Base-by-base conservation (phyloP, 2,797 vertebrate genomes). In the Halcyon smyrnensis region DNA sequence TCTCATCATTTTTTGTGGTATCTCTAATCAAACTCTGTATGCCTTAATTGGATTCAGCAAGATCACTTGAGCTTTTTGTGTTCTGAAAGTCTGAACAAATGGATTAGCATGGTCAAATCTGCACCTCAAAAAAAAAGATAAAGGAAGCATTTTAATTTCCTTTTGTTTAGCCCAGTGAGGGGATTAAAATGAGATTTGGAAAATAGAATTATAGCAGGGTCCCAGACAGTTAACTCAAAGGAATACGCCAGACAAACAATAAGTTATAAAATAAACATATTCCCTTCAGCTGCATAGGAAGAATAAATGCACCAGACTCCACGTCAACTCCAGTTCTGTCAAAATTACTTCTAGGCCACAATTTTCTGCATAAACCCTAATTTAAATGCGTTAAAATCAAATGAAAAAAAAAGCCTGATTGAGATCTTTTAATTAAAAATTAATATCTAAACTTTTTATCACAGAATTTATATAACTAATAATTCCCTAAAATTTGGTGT, bases 1-100 rank as follows among this genome's bases (percentile, higher is more conserved):
- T 62, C 20, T 21, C 54, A 30, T 41, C 2, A 30, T 48, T 70
- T 46, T 7, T 67, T 80, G 15, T 30, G 56, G 1, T 88, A 78
- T 27, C 85, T 84, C 53, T 64, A 73, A 93, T 78, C 67, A 39
- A 18, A 8, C 59, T 54, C 11, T 15, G 48, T 27, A 41, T 25
- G 39, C 11, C 28, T 78, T 91, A 84, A 93, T 4, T 75, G 80
- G 67, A 95, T 93, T 91, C 80, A 65, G 73, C 16, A 64, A 90
- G 91, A 95, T 62, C 60, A 81, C 54, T 87, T 0, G 0, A 91
- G 56, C 27, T 69, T 67, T 81, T 46, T 88, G 60, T 73, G 12
- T 76, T 85, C 73, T 77, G 41, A 90, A 93, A 87, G 56, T 34
- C 84, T 65, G 63, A 95, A 87, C 46, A 90, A 93, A 88, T 16